Evolutionary conservation across 2,797 vertebrate genomes (phyloP).

Genomic region (Geotrypetes seraphini): DNA sequence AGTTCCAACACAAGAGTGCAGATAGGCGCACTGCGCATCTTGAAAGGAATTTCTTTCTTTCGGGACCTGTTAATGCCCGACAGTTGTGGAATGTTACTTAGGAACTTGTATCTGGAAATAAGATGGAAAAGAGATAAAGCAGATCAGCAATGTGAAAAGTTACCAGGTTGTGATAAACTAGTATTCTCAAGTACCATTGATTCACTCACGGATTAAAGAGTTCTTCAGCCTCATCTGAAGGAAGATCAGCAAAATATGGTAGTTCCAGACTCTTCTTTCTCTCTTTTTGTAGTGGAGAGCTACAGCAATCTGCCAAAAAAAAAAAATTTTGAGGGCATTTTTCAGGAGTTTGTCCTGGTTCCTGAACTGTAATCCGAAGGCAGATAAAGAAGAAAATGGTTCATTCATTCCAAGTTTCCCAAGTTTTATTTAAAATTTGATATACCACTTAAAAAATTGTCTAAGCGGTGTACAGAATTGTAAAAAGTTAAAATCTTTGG

Average conservation of each 20-base stretch:
- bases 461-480: too few species aligned
- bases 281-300: not conserved
- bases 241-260: not conserved
- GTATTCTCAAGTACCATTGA: too few species aligned
- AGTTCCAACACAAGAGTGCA: constrained; percentile 64
- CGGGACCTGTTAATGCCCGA: constrained; percentile 34
- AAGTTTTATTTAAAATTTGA: too few species aligned
- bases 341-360: not conserved
- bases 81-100: constrained; percentile 45
- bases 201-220: constrained; percentile 59
- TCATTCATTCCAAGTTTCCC: too few species aligned
- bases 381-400: too few species aligned
- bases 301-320: not conserved
- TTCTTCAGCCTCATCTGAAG: constrained; percentile 39
- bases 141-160: not conserved
- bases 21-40: constrained; percentile 53
- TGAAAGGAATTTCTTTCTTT: constrained; percentile 46
- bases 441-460: too few species aligned
- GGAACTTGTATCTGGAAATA: constrained; percentile 46
- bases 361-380: too few species aligned
- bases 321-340: not conserved
- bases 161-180: not conserved
- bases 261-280: not conserved
- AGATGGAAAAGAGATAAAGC: not conserved
- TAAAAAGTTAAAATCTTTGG: too few species aligned